Evolutionary conservation across 2,888 invertebrate species (phyloP), one percentile per base, ranked within the genome.

Genomic region (Ommatoiulus sabulosus): DNA sequence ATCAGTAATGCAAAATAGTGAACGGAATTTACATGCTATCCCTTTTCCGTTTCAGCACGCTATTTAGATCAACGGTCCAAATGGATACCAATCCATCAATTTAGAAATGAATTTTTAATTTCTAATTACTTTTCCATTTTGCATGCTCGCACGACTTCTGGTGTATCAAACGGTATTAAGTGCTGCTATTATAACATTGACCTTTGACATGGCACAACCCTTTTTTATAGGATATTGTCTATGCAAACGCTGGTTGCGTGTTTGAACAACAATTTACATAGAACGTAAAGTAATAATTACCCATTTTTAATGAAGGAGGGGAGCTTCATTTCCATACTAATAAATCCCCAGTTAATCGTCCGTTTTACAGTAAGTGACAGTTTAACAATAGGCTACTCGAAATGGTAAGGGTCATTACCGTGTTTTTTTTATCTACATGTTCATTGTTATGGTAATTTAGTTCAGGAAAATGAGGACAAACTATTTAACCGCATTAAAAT

Each of bases 221-320:
- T 80, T 72, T 80, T 52, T 6, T 24, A 8, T 35, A 80, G 80
- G 80, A 35, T 80, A 80, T 80, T 80, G 80, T 3, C 80, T 35
- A 35, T 80, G 80, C 20, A 72, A 72, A 72, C n/a, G n/a, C 80
- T 35, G 35, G 80, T 80, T 80, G 80, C 80, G 80, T 80, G 80
- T 10, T 72, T 72, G 72, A 72, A 8, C 24, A 6, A 12, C 35
- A 80, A 80, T 80, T 80, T 80, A 80, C 80, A 35, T 35, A 15
- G 35, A 8, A 80, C 3, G 80, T 1, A 80, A 35, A 80, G 80
- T 35, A 80, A 35, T 35, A 80, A 80, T 80, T 80, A 80, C 12
- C 52, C 12, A 52, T 52, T 52, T 52, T 52, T 52, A 52, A 52
- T 52, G 52, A 52, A 35, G 35, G n/a, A n/a, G 35, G 52, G 52